A percentile compares a stretch with the other conserved stretches of the same genome.
Conservation (phyloP, 1,140 invertebrate species). For the Caenorhabditis briggsae region DNA sequence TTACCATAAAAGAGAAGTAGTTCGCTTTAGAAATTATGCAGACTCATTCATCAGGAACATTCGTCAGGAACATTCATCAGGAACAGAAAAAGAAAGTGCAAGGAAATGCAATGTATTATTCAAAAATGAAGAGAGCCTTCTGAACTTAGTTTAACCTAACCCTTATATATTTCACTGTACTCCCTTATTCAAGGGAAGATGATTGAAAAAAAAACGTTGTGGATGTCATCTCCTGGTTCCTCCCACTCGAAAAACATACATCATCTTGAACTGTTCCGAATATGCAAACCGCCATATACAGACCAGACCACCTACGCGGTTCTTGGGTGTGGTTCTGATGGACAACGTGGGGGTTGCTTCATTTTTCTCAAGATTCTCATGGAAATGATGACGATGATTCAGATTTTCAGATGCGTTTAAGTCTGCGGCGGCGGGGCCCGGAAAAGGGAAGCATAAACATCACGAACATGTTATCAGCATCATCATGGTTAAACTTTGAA, state of each 20-base stretch:
- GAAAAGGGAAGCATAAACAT: background rate
- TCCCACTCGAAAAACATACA: slow-evolving; percentile 36
- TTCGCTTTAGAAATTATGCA: slow-evolving; percentile 27
- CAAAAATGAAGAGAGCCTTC: no score
- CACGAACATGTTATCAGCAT: slow-evolving; percentile 21
- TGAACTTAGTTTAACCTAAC: background rate
- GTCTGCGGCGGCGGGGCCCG: background rate
- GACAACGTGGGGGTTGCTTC: background rate
- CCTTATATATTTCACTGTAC: background rate
- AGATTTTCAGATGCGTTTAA: slow-evolving; percentile 20
- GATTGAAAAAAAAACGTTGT: background rate
- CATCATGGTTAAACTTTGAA: background rate
- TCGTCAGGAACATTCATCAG: slow-evolving; percentile 20
- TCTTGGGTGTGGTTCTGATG: slow-evolving; percentile 41
- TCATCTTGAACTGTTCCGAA: slow-evolving; percentile 46
- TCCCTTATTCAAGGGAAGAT: background rate
- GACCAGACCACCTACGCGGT: slow-evolving; percentile 44
- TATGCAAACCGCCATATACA: slow-evolving; percentile 53
- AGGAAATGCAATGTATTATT: background rate
- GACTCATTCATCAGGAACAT: slow-evolving; percentile 36
- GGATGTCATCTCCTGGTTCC: slow-evolving; percentile 30
- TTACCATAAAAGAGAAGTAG: slow-evolving; percentile 11
- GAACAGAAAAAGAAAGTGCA: slow-evolving; percentile 1
- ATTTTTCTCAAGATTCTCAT: background rate
- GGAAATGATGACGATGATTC: slow-evolving; percentile 40